These are phyloP conservation scores for Diadegma fenestrale DNA, from an alignment of 2,888 invertebrate genomes.

Conservation along the genomic window DNA sequence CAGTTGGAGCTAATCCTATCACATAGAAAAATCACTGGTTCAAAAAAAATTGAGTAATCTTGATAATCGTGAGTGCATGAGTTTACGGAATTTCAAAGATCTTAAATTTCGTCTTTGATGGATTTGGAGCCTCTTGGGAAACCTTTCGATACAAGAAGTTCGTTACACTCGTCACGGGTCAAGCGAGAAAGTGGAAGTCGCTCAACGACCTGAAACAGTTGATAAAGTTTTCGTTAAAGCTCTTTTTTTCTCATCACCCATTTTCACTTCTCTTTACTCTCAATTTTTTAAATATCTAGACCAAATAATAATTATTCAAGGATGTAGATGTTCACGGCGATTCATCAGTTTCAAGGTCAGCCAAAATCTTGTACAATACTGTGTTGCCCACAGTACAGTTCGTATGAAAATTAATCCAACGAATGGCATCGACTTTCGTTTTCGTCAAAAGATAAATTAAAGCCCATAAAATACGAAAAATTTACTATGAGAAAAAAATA, in stretches of 20 bases:
- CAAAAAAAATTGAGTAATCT: background rate
- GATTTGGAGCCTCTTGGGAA: conserved; percentile 85
- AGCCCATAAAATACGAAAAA: no score
- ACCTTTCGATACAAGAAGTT: conserved; percentile 87
- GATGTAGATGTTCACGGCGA: no score
- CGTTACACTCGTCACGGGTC: conserved; percentile 89
- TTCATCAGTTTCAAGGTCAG: no score
- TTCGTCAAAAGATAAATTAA: no score
- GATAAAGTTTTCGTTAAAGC: conserved; percentile 6
- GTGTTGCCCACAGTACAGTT: no score
- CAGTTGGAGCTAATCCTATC: background rate
- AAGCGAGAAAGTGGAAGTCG: conserved; percentile 87
- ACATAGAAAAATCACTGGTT: background rate
- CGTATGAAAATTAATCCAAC: no score
- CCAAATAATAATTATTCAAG: no score
- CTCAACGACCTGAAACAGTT: conserved; percentile 86
- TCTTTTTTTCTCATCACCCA: background rate
- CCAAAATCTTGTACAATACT: no score
- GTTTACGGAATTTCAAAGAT: background rate
- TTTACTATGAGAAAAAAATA: no score
- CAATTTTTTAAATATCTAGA: background rate
- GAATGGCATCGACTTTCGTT: no score
- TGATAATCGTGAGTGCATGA: background rate
- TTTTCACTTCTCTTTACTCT: background rate
- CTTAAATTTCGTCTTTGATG: conserved; percentile 85